A percentile compares a stretch with the other conserved stretches of the same genome.
Conservation (phyloP, 2,888 invertebrate genomes). For the Mythimna impura region DNA sequence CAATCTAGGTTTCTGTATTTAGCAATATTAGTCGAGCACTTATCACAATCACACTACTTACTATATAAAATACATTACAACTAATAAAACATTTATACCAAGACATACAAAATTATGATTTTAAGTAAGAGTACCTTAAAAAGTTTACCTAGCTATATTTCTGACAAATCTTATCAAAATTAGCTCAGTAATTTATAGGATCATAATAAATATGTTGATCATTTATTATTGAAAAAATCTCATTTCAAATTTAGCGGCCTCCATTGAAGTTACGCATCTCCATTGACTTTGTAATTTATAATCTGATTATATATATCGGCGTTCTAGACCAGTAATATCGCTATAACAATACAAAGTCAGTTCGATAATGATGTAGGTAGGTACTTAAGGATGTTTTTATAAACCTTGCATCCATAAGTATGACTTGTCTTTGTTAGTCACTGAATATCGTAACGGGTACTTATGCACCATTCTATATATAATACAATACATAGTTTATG, state of each 20-base stretch:
- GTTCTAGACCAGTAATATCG: no score
- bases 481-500: background rate
- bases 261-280: background rate
- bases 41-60: background rate
- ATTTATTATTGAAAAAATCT: no score
- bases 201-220: background rate
- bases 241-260: background rate
- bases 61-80: background rate
- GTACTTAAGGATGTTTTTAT: no score
- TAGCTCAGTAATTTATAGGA: background rate
- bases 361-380: no score
- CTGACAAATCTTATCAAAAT: slow-evolving; percentile 7
- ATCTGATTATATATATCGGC: background rate
- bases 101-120: no score
- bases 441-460: no score
- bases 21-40: slow-evolving; percentile 49
- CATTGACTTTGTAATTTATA: background rate
- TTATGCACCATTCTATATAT: no score
- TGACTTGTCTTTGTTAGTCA: no score
- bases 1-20: slow-evolving; percentile 22
- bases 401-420: no score
- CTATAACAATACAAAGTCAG: no score
- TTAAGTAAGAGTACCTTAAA: no score
- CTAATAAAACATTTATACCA: background rate
- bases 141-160: background rate